These are phyloP conservation scores for Catharus ustulatus DNA, from an alignment of 2,797 vertebrate genomes.

Conservation along the genomic window DNA sequence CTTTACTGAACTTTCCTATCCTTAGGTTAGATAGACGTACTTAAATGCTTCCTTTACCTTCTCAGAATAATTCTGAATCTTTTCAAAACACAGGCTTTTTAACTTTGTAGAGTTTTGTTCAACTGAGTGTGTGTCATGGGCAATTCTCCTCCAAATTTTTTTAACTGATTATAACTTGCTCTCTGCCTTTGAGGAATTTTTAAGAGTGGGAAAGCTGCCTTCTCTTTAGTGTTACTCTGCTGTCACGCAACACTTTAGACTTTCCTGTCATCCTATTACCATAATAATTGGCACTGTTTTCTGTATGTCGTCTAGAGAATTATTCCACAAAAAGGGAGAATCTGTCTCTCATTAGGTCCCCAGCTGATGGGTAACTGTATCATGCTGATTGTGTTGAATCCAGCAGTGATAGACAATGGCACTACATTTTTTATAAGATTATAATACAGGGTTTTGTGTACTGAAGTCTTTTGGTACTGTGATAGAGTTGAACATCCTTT, in stretches of 20 bases:
- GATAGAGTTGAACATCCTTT: neutral
- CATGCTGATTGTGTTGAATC: neutral
- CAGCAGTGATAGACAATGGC: neutral
- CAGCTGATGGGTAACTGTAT: neutral
- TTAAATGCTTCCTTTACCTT: neutral
- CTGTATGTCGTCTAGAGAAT: neutral
- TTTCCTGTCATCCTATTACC: constrained; percentile 2
- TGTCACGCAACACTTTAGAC: neutral
- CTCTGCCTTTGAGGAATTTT: constrained; percentile 11
- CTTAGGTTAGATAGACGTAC: neutral
- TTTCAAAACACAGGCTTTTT: neutral
- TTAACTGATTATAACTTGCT: neutral
- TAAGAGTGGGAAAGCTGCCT: neutral
- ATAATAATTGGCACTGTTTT: neutral
- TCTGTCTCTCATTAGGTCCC: neutral
- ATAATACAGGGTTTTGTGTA: neutral
- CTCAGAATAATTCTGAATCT: neutral
- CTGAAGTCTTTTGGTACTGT: neutral
- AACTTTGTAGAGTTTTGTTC: neutral
- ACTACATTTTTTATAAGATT: neutral
- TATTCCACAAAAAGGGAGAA: neutral
- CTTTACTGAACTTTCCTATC: neutral
- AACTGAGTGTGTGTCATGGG: neutral
- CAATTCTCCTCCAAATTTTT: neutral
- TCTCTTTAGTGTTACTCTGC: neutral